Evolutionary conservation across 2,797 vertebrate genomes (phyloP).

Genomic region (Staurois parvus): DNA sequence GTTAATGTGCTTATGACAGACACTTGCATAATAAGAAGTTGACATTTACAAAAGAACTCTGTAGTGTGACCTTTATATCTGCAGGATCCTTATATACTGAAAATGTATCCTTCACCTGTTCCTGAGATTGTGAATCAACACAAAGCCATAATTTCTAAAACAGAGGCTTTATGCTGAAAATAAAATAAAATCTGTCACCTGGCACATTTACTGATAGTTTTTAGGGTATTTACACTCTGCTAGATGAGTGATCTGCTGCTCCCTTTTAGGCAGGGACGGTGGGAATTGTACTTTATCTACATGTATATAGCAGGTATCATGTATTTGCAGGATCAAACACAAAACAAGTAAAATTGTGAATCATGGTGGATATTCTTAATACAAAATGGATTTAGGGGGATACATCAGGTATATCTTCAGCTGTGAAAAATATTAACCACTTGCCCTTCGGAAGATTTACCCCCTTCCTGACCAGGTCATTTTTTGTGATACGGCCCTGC

Average conservation of each 20-base stretch:
- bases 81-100: conserved; percentile 61
- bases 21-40: conserved; percentile 39
- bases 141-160: conserved; percentile 58
- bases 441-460: no score
- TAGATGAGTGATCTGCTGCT: background rate
- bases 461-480: no score
- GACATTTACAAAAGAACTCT: conserved; percentile 61
- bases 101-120: conserved; percentile 59
- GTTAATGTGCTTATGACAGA: conserved; percentile 53
- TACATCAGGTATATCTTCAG: no score
- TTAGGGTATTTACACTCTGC: background rate
- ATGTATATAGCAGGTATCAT: no score
- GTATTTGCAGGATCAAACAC: no score
- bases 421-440: no score
- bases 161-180: conserved; percentile 50
- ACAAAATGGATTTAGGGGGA: no score
- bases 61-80: conserved; percentile 59
- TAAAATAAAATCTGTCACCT: conserved; percentile 48
- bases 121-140: conserved; percentile 60
- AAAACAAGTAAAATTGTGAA: no score
- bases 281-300: no score
- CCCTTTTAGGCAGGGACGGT: background rate
- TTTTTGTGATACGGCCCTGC: no score
- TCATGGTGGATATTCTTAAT: no score
- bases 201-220: background rate